Base-by-base conservation (phyloP, 2,888 invertebrate species). In the Nomada flava region DNA sequence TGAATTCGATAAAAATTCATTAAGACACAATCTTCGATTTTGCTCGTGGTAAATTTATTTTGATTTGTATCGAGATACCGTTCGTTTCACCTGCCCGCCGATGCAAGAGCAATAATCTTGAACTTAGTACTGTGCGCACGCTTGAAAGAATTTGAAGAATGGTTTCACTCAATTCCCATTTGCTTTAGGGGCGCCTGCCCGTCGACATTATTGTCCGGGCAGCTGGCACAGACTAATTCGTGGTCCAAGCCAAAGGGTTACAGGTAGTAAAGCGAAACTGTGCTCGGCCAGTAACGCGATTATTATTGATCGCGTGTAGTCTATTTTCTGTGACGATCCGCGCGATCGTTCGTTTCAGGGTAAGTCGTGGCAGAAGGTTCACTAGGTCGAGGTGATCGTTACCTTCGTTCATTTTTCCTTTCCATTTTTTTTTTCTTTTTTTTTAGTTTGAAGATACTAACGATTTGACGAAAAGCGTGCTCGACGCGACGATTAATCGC, bases 141-240 rank as follows among this genome's bases (percentile, higher is more conserved):
- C 20, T 26, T 4, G 7, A 26, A 18, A 26, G 44, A 7, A 29
- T 47, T 26, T 29, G 13, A 23, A 47, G n/a, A 60, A 68, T 20
- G n/a, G 23, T 36, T 55, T 11, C 13, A 26, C 42, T 11, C 15
- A 18, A 18, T 18, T 52, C 11, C 59, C 18, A n/a, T 42, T 65
- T 52, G 29, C 57, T 70, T 68, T 63, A 63, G 52, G 5, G 52
- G 10, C 47, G 20, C 4, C n/a, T 64, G 15, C 11, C n/a, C 20
- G 23, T 53, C 50, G 13, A 10, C 23, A 64, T 2, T 59, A 62
- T 70, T 74, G 29, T 59, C 23, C 47, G 87, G 87, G 85, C 87
- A 87, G 47, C 11, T n/a, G 53, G 79, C 80, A 85, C 82, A 57
- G 20, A 59, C 29, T 60, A 63, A 80, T 75, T 77, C 42, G 4